Conservation (phyloP, 2,888 invertebrate genomes). For the Aplocera efformata region DNA sequence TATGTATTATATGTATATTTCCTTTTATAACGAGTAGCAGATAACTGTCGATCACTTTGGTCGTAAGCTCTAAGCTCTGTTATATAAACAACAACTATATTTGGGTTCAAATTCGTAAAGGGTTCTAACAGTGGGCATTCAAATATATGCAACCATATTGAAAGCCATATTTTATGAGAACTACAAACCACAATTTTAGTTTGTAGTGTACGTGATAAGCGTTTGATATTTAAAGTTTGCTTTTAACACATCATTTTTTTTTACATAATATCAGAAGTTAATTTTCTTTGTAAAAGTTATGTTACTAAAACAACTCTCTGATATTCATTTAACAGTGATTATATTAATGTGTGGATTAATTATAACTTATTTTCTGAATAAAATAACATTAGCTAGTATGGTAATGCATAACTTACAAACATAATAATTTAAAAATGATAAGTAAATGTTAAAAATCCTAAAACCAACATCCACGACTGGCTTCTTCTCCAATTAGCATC, state of each 20-base stretch:
- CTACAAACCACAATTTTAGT: slow-evolving; percentile 8
- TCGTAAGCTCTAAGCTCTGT: slow-evolving; percentile 48
- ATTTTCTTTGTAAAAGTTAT: too few relatives aligned
- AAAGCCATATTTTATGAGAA: slow-evolving; percentile 21
- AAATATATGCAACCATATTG: slow-evolving; percentile 16
- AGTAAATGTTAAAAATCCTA: slow-evolving; percentile 40
- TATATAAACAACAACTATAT: slow-evolving; percentile 27
- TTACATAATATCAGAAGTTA: too few relatives aligned
- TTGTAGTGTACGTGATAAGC: slow-evolving; percentile 7
- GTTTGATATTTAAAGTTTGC: slow-evolving; percentile 5
- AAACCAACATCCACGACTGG: slow-evolving; percentile 42
- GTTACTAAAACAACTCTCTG: neutral
- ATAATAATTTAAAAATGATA: slow-evolving; percentile 30
- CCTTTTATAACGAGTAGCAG: slow-evolving; percentile 27
- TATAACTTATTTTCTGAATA: too few relatives aligned
- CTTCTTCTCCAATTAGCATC: slow-evolving; percentile 61
- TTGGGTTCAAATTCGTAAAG: slow-evolving; percentile 17
- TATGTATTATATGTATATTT: slow-evolving; percentile 25
- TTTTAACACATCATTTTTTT: neutral
- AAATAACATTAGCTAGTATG: too few relatives aligned
- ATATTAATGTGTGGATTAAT: too few relatives aligned
- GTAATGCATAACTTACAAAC: too few relatives aligned
- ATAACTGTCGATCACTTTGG: slow-evolving; percentile 40
- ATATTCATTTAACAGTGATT: too few relatives aligned
- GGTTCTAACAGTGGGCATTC: slow-evolving; percentile 15